These are phyloP conservation scores for Allygus modestus DNA, from an alignment of 2,888 invertebrate species.

Conservation along the genomic window DNA sequence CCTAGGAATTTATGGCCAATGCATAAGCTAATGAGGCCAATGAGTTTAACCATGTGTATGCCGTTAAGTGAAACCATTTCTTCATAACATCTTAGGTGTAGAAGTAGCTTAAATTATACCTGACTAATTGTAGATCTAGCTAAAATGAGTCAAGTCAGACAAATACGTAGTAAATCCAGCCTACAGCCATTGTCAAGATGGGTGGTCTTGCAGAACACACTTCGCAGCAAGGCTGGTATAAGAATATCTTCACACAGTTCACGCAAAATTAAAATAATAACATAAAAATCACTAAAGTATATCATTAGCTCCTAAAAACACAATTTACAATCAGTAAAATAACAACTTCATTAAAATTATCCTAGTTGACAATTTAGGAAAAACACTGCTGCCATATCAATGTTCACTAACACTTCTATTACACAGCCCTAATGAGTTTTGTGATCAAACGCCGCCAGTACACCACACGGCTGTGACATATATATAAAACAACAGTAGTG, in stretches of 20 bases:
- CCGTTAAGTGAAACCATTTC: not conserved
- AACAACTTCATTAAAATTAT: too few relatives aligned
- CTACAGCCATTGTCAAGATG: conserved; percentile 16
- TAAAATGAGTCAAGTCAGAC: conserved; percentile 1
- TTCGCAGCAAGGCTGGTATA: not conserved
- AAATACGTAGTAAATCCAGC: not conserved
- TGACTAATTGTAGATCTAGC: not conserved
- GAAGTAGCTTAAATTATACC: not conserved
- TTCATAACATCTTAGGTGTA: not conserved
- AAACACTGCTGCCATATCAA: conserved; percentile 2
- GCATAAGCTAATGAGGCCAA: conserved; percentile 7
- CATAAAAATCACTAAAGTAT: too few relatives aligned
- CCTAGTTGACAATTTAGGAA: not conserved
- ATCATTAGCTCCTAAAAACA: too few relatives aligned
- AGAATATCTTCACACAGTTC: too few relatives aligned
- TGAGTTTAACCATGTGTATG: not conserved
- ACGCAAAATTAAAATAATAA: too few relatives aligned
- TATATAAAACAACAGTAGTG: too few relatives aligned
- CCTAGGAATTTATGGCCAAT: conserved; percentile 43
- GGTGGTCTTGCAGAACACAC: conserved; percentile 26
- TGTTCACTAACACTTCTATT: not conserved
- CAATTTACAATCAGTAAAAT: too few relatives aligned
- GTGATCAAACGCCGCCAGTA: not conserved
- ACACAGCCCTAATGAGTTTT: not conserved
- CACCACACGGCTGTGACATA: not conserved